Evolutionary conservation across 2,797 vertebrate species (phyloP).

Genomic region (Coendou prehensilis): DNA sequence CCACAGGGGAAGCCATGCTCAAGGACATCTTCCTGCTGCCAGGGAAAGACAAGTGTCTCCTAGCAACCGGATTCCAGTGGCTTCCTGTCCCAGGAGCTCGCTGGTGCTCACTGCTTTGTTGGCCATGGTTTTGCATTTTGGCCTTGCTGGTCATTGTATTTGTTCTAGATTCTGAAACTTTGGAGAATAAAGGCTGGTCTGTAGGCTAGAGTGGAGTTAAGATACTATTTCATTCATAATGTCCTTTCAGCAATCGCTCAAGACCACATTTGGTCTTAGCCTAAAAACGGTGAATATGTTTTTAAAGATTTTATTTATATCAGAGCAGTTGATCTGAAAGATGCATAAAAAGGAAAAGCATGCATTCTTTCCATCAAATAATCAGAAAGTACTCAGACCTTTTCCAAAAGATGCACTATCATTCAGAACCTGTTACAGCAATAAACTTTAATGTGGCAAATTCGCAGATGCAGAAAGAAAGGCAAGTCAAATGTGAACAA

Average conservation of each 20-base stretch:
- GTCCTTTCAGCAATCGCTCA: background rate
- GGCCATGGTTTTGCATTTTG: constrained; percentile 49
- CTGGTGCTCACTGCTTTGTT: constrained; percentile 40
- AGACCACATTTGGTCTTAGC: constrained; percentile 24
- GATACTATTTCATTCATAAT: background rate
- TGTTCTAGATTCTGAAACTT: background rate
- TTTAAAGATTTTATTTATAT: constrained; percentile 63
- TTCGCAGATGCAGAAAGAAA: constrained; percentile 48
- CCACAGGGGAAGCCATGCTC: constrained; percentile 79
- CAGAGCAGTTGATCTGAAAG: constrained; percentile 66
- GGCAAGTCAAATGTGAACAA: constrained; percentile 61
- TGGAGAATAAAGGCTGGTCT: background rate
- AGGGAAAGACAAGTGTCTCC: constrained; percentile 77
- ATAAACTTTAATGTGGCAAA: constrained; percentile 71
- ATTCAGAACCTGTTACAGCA: constrained; percentile 43
- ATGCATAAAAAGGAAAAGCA: constrained; percentile 56
- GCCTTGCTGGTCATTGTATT: background rate
- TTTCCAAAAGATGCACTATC: constrained; percentile 44
- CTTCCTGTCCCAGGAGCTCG: constrained; percentile 70
- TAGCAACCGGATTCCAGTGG: constrained; percentile 81
- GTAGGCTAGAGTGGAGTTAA: background rate
- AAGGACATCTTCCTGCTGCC: constrained; percentile 83
- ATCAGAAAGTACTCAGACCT: constrained; percentile 76
- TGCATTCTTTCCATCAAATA: constrained; percentile 63
- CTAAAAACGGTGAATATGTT: constrained; percentile 31